Evolutionary conservation across 2,113 vertebrate genomes (phyloP).

Genomic region (Chrysochloris asiatica): DNA sequence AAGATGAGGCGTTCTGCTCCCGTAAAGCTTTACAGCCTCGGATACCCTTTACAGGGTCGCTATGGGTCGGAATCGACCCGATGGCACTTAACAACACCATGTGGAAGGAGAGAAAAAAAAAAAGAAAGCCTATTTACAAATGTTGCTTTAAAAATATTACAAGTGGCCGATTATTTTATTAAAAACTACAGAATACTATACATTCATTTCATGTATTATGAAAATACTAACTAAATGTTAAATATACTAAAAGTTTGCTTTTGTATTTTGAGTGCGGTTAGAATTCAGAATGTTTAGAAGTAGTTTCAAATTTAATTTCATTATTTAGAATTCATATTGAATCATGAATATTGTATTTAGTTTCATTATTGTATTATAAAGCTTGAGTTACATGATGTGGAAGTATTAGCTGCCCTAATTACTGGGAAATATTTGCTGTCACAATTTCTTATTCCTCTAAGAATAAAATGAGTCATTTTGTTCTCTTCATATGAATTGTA

Average conservation of each 20-base stretch:
- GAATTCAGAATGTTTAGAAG: constrained; percentile 32
- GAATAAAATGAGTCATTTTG: constrained; percentile 57
- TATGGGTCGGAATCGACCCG: no score
- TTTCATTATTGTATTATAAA: constrained; percentile 60
- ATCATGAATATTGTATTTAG: constrained; percentile 59
- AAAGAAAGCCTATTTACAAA: constrained; percentile 21
- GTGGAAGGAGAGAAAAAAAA: constrained; percentile 44
- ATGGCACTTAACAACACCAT: no score
- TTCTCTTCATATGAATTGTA: constrained; percentile 45
- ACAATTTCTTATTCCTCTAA: constrained; percentile 41
- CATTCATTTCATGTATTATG: neutral
- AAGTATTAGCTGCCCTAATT: constrained; percentile 63
- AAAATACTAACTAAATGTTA: constrained; percentile 23
- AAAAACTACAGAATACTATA: neutral
- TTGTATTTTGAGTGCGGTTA: constrained; percentile 42
- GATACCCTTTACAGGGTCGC: no score
- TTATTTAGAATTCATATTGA: constrained; percentile 60
- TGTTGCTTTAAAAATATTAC: constrained; percentile 8
- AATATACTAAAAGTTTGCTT: constrained; percentile 22
- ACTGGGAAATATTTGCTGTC: neutral
- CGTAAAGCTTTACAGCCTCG: no score
- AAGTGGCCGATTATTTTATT: constrained; percentile 25
- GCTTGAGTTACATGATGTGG: constrained; percentile 59
- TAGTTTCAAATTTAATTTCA: constrained; percentile 61
- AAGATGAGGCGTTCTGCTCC: no score